These are phyloP conservation scores for Myathropa florea DNA, from an alignment of 2,888 invertebrate species.

Conservation along the genomic window DNA sequence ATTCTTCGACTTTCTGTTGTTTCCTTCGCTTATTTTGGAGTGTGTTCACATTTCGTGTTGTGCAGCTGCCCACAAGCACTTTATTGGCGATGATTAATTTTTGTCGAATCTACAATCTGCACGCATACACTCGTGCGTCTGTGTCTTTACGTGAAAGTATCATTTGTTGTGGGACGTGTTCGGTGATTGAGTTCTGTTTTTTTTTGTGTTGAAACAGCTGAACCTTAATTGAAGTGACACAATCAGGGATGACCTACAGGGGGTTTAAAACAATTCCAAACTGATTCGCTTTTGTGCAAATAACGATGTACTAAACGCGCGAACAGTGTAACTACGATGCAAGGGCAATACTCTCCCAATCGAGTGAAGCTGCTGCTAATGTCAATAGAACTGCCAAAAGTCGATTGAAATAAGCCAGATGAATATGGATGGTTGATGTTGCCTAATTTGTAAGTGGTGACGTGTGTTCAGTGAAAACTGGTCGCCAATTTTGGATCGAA, in stretches of 20 bases:
- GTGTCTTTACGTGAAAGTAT: background rate
- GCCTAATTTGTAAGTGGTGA: conserved; percentile 47
- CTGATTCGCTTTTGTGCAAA: conserved; percentile 1
- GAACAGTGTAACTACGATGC: background rate
- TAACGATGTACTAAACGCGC: background rate
- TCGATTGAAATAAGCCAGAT: conserved; percentile 56
- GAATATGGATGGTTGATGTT: conserved; percentile 45
- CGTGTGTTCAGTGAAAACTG: background rate
- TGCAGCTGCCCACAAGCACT: conserved; percentile 50
- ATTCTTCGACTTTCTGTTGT: background rate
- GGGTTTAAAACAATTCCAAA: background rate
- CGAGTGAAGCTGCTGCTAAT: conserved; percentile 39
- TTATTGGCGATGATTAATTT: conserved; percentile 55
- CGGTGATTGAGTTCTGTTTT: conserved; percentile 27
- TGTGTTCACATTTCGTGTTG: conserved; percentile 24
- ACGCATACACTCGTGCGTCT: background rate
- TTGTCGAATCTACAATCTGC: conserved; percentile 38
- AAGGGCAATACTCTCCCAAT: conserved; percentile 8
- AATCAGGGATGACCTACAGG: conserved; percentile 19
- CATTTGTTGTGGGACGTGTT: conserved; percentile 20
- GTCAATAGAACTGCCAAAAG: conserved; percentile 60
- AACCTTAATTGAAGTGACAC: conserved; percentile 15
- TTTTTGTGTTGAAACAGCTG: conserved; percentile 33
- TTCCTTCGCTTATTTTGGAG: conserved; percentile 13
- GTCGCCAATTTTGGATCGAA: background rate